Evolutionary conservation across 2,888 invertebrate genomes (phyloP).

Genomic region (Dusona sp.): DNA sequence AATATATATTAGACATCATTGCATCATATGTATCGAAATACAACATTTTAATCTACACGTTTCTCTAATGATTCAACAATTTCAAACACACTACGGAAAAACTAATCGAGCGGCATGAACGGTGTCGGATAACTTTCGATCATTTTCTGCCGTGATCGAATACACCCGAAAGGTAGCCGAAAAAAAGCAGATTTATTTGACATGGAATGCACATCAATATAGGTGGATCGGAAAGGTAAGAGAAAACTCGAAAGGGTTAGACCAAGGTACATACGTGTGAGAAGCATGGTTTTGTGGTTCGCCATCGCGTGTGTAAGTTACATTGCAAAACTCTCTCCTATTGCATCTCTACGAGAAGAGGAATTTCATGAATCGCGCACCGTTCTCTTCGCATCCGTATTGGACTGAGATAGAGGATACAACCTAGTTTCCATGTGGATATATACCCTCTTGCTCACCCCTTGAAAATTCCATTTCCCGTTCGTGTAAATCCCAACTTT

Average conservation of each 20-base stretch:
- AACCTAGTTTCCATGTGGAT: slow-evolving; percentile 31
- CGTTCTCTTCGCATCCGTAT: slow-evolving; percentile 60
- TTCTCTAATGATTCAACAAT: neutral
- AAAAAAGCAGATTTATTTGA: neutral
- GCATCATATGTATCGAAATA: neutral
- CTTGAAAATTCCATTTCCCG: slow-evolving; percentile 56
- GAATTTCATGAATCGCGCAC: slow-evolving; percentile 55
- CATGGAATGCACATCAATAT: slow-evolving; percentile 22
- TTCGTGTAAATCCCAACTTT: slow-evolving; percentile 40
- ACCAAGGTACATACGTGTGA: neutral
- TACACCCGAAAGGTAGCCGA: neutral
- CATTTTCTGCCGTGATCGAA: neutral
- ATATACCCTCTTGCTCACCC: slow-evolving; percentile 6
- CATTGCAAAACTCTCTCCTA: slow-evolving; percentile 18
- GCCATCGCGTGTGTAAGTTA: slow-evolving; percentile 36
- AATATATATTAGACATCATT: too few relatives aligned
- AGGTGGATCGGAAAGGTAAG: slow-evolving; percentile 11
- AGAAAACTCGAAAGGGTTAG: slow-evolving; percentile 11
- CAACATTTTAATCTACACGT: neutral
- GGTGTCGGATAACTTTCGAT: neutral
- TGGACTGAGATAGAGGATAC: slow-evolving; percentile 33
- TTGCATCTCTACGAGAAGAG: slow-evolving; percentile 37
- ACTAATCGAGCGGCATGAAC: neutral
- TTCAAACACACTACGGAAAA: neutral
- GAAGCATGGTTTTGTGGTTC: slow-evolving; percentile 30